phyloP scores from a whole-genome alignment of 2,797 vertebrate species.

The Sparus aurata region DNA sequence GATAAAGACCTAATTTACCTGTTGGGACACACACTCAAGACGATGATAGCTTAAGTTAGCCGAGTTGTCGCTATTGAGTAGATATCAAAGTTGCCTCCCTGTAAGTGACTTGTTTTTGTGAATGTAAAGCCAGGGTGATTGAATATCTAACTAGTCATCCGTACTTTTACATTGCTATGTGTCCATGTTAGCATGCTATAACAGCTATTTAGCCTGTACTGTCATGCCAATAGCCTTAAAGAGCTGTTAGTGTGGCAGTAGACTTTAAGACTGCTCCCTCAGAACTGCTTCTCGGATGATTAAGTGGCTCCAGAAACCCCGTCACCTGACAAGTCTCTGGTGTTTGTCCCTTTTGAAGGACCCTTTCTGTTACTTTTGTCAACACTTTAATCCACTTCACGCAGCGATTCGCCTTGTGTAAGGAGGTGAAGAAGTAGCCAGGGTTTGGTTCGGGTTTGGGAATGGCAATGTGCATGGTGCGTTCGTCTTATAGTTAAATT shows the following conservation, averaged over 20 bases:
- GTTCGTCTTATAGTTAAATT: no score
- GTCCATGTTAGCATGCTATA: neutral
- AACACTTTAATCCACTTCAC: neutral
- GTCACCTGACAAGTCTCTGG: neutral
- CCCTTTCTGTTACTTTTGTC: no score
- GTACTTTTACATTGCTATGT: neutral
- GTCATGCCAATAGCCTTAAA: neutral
- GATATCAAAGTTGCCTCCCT: no score
- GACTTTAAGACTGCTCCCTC: no score
- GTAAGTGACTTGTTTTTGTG: no score
- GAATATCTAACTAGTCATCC: neutral
- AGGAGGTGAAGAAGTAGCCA: neutral
- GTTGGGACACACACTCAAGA: no score
- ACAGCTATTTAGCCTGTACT: neutral
- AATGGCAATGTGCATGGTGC: no score
- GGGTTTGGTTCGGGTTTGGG: neutral
- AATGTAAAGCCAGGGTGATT: no score
- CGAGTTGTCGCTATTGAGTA: no score
- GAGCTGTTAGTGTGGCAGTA: neutral
- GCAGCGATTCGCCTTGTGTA: neutral
- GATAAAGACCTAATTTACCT: no score
- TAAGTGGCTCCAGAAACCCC: neutral
- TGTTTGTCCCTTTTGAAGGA: no score
- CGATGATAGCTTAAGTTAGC: no score
- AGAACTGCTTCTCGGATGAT: neutral